Conservation (phyloP, 2,888 invertebrate genomes). For the Leptopilina myrica region DNA sequence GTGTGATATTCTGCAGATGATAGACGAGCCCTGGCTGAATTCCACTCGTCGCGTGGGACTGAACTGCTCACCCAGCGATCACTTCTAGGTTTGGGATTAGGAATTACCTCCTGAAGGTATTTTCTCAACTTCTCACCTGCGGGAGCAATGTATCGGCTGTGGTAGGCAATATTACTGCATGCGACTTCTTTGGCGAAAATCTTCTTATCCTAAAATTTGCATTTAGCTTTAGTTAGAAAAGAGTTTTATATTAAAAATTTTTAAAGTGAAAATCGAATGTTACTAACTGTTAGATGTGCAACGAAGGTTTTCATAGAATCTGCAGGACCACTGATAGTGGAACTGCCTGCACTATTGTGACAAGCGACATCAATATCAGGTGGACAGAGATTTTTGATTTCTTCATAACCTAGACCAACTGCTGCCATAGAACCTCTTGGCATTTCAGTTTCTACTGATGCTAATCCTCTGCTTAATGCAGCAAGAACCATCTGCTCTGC, state of each 20-base stretch:
- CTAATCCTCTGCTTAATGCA: constrained; percentile 77
- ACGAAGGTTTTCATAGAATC: constrained; percentile 73
- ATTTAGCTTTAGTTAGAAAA: no score
- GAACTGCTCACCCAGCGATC: constrained; percentile 91
- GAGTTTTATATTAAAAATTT: background rate
- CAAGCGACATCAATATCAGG: constrained; percentile 92
- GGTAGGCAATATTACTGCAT: constrained; percentile 75
- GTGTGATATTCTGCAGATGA: constrained; percentile 78
- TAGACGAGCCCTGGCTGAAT: constrained; percentile 66
- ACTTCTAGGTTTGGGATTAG: constrained; percentile 82
- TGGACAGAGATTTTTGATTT: constrained; percentile 83
- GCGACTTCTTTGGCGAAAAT: no score
- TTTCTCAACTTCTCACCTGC: constrained; percentile 83
- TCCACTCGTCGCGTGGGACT: constrained; percentile 85
- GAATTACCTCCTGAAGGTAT: constrained; percentile 76
- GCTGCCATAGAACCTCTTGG: constrained; percentile 93
- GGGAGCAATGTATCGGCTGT: constrained; percentile 88
- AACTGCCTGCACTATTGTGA: constrained; percentile 90
- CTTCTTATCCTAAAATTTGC: no score
- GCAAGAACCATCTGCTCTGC: constrained; percentile 81
- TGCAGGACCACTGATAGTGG: constrained; percentile 92
- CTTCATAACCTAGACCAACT: constrained; percentile 83
- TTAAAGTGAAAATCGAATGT: no score
- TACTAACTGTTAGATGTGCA: constrained; percentile 58
- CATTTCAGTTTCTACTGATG: constrained; percentile 65